Conservation (phyloP, 2,888 invertebrate species). For the Sinohyriopsis cumingii region DNA sequence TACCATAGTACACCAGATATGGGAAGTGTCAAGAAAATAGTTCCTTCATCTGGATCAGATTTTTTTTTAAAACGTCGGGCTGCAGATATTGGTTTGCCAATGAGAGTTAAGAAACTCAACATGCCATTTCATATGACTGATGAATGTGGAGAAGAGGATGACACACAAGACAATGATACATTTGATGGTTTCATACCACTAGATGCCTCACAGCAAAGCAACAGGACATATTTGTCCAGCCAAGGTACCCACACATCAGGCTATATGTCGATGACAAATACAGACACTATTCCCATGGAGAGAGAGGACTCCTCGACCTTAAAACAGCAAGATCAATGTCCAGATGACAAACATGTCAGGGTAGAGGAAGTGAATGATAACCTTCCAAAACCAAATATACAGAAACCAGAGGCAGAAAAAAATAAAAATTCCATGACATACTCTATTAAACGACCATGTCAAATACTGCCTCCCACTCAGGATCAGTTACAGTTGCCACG, state of each 20-base stretch:
- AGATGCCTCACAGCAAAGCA: conserved; percentile 12
- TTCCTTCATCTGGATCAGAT: neutral
- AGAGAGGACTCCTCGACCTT: conserved; percentile 1
- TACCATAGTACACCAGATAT: conserved; percentile 54
- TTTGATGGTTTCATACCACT: conserved; percentile 37
- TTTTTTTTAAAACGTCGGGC: conserved; percentile 5
- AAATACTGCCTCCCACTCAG: no score
- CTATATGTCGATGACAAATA: conserved; percentile 39
- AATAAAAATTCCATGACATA: no score
- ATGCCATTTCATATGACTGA: conserved; percentile 32
- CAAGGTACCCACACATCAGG: conserved; percentile 43
- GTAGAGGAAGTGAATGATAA: no score
- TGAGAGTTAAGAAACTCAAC: conserved; percentile 43
- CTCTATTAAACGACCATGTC: no score
- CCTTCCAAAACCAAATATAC: no score
- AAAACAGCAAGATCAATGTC: no score
- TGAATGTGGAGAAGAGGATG: conserved; percentile 40
- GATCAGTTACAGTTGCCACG: no score
- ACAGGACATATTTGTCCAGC: conserved; percentile 10
- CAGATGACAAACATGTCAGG: no score
- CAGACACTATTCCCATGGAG: conserved; percentile 37
- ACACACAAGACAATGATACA: conserved; percentile 23
- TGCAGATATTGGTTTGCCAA: conserved; percentile 24
- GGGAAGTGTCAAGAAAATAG: conserved; percentile 23
- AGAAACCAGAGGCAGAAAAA: no score